phyloP scores from a whole-genome alignment of 2,113 vertebrate genomes.

The Odobenus rosmarus region DNA sequence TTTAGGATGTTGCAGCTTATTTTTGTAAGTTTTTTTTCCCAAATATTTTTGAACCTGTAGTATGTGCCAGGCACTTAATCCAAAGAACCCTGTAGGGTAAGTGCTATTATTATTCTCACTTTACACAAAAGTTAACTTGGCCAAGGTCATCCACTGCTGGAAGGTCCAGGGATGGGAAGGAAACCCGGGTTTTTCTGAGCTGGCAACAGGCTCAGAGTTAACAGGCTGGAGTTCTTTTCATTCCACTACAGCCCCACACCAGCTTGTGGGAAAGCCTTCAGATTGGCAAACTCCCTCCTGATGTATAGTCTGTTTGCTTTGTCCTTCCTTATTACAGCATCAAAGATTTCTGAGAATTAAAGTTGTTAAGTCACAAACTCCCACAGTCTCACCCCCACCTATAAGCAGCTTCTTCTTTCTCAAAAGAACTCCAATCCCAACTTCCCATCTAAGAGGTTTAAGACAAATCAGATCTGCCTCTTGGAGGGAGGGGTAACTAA shows the following conservation, averaged over 20 bases:
- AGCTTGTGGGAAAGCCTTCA: not conserved
- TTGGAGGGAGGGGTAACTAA: not conserved
- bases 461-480: not conserved
- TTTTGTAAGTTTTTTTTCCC: slow-evolving; percentile 23
- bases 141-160: not conserved
- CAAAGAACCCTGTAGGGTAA: not conserved
- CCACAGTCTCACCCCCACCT: not conserved
- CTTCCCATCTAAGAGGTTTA: not conserved
- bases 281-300: not conserved
- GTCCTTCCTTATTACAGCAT: slow-evolving; percentile 6
- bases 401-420: not conserved
- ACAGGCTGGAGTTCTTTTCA: not conserved
- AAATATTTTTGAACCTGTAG: not conserved
- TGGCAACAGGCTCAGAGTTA: accelerated
- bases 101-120: not conserved
- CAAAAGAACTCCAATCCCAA: not conserved
- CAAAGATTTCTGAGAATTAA: slow-evolving; percentile 47
- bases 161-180: not conserved
- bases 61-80: not conserved
- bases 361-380: not conserved
- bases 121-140: not conserved
- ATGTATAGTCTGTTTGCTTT: not conserved
- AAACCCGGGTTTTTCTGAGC: not conserved
- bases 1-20: not conserved
- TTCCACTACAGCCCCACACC: not conserved